phyloP scores from a whole-genome alignment of 1,140 invertebrate genomes.

The Hylaeus anthracinus region DNA sequence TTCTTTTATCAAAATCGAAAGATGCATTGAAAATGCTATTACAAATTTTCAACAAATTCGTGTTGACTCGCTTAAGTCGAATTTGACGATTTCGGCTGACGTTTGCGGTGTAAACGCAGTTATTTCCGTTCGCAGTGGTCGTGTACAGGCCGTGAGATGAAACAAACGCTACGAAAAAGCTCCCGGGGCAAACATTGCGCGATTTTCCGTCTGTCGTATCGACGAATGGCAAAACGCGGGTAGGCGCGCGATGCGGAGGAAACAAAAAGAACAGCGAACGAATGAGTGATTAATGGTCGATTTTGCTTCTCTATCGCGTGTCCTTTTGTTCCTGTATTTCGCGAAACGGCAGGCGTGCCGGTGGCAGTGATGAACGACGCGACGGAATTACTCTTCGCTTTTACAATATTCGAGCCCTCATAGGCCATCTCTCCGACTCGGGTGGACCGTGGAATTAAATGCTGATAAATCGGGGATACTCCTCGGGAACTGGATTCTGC shows the following conservation, averaged over 20 bases:
- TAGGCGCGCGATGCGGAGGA: background rate
- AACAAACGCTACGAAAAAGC: background rate
- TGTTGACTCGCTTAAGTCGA: too few species aligned
- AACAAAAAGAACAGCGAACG: slow-evolving; percentile 26
- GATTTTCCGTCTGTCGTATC: slow-evolving; percentile 9
- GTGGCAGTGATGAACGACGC: slow-evolving; percentile 66
- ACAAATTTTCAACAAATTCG: too few species aligned
- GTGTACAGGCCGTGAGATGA: background rate
- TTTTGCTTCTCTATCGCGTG: slow-evolving; percentile 49
- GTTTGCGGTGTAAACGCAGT: too few species aligned
- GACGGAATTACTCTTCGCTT: slow-evolving; percentile 61
- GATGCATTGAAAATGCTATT: too few species aligned
- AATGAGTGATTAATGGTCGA: slow-evolving; percentile 58
- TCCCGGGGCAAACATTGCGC: slow-evolving; percentile 23
- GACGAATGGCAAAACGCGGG: background rate
- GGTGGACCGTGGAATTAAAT: slow-evolving; percentile 32
- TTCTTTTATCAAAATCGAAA: too few species aligned
- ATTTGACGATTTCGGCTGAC: too few species aligned
- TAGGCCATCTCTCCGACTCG: background rate
- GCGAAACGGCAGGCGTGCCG: slow-evolving; percentile 52
- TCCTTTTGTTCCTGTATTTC: slow-evolving; percentile 46
- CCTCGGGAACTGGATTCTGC: too few species aligned
- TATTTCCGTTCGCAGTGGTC: too few species aligned
- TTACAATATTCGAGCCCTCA: slow-evolving; percentile 4
- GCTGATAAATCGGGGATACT: slow-evolving; percentile 24